Conservation (phyloP, 2,113 vertebrate species). For the Dascyllus trimaculatus region DNA sequence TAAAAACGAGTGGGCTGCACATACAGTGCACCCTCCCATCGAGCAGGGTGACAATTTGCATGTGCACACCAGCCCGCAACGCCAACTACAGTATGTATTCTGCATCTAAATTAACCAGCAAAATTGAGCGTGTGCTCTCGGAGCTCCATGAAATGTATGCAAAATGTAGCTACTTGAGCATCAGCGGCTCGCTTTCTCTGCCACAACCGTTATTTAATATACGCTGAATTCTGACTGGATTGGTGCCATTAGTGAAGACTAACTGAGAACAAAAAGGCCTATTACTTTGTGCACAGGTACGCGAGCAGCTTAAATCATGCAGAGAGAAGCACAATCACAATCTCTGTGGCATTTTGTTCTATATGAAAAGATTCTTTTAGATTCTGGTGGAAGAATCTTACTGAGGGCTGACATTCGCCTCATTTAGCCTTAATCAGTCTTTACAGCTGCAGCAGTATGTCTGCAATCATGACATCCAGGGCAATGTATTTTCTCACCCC, state of each 20-base stretch:
- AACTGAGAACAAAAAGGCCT: slow-evolving; percentile 43
- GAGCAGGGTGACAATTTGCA: slow-evolving; percentile 76
- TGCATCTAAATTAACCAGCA: slow-evolving; percentile 79
- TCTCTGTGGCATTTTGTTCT: no score
- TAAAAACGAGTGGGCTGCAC: slow-evolving; percentile 80
- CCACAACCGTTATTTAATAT: slow-evolving; percentile 61
- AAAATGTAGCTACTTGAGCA: slow-evolving; percentile 80
- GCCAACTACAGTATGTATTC: slow-evolving; percentile 68
- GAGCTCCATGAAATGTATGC: slow-evolving; percentile 81
- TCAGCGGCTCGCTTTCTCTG: slow-evolving; percentile 48
- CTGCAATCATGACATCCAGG: not conserved
- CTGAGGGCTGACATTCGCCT: not conserved
- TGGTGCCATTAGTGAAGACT: slow-evolving; percentile 61
- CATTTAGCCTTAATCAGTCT: not conserved
- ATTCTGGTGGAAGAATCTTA: no score
- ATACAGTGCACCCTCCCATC: slow-evolving; percentile 71
- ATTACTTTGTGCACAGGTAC: slow-evolving; percentile 34
- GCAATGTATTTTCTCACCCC: not conserved
- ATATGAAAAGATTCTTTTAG: no score
- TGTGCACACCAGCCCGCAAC: slow-evolving; percentile 70
- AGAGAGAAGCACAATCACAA: not conserved
- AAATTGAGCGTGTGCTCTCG: slow-evolving; percentile 73
- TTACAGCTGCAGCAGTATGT: not conserved
- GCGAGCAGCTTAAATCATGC: slow-evolving; percentile 19
- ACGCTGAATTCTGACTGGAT: slow-evolving; percentile 53